Percentiles rank a stretch among this genome's conserved stretches.
phyloP scores from a whole-genome alignment of 2,888 invertebrate species.

The Campoletis raptor region DNA sequence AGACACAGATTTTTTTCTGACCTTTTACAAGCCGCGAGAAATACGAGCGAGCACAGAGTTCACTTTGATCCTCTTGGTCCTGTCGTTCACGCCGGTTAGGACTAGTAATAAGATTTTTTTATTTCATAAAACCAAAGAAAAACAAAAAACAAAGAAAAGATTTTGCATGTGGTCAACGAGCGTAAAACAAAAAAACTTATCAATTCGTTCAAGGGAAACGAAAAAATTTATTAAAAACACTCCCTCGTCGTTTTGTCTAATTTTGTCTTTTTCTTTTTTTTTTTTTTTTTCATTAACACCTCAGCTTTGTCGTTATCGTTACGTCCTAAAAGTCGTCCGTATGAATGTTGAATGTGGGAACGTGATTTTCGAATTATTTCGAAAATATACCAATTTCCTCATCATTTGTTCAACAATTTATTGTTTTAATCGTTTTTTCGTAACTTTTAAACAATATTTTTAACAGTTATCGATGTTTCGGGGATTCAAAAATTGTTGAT shows the following conservation, averaged over 20 bases:
- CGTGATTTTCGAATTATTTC: no score
- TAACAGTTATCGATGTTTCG: no score
- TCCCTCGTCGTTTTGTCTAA: conserved; percentile 2
- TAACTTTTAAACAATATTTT: no score
- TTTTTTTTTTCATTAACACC: conserved; percentile 2
- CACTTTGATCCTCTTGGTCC: conserved; percentile 91
- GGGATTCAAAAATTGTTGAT: no score
- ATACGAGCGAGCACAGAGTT: conserved; percentile 91
- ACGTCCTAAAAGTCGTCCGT: neutral
- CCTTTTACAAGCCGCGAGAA: conserved; percentile 90
- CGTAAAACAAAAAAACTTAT: neutral
- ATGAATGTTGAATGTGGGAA: neutral
- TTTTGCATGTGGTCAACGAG: conserved; percentile 6
- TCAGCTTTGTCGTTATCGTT: conserved; percentile 4
- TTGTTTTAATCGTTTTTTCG: neutral
- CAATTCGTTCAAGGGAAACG: neutral
- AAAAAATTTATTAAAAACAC: neutral
- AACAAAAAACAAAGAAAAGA: neutral
- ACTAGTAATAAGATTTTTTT: conserved; percentile 42
- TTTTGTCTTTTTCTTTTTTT: neutral
- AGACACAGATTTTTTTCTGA: conserved; percentile 93
- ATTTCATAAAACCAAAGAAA: no score
- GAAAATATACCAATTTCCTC: neutral
- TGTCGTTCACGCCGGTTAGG: conserved; percentile 88
- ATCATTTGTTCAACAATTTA: neutral